Evolutionary conservation across 2,888 invertebrate species (phyloP).

Genomic region (Oxycera nigricornis): DNA sequence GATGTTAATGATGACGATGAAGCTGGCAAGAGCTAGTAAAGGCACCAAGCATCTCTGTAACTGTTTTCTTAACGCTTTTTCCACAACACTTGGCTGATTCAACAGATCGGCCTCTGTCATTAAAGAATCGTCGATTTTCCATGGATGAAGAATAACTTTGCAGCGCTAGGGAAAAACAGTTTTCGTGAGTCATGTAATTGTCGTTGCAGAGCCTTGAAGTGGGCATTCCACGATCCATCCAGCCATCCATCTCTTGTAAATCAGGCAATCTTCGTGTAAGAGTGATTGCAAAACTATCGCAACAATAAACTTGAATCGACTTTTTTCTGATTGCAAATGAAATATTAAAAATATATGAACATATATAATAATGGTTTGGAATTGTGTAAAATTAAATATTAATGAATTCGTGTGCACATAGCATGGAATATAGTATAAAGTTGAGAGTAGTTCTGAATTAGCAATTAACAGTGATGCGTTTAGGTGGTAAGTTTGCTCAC

Average conservation of each 20-base stretch:
- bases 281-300: neutral
- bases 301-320: neutral
- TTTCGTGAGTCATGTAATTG: slow-evolving; percentile 1
- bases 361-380: too few species aligned
- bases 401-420: too few species aligned
- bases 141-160: neutral
- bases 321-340: neutral
- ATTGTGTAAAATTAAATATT: too few species aligned
- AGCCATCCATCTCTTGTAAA: neutral
- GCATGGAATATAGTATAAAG: too few species aligned
- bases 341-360: too few species aligned
- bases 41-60: neutral
- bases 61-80: slow-evolving; percentile 6
- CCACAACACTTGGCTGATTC: neutral
- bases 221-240: neutral
- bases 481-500: too few species aligned
- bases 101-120: neutral
- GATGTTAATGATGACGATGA: neutral
- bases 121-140: neutral
- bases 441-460: too few species aligned
- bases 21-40: neutral
- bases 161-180: neutral
- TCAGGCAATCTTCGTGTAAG: neutral
- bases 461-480: too few species aligned
- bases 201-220: neutral